Conservation (phyloP, 2,888 invertebrate species). For the Agriotes lineatus region DNA sequence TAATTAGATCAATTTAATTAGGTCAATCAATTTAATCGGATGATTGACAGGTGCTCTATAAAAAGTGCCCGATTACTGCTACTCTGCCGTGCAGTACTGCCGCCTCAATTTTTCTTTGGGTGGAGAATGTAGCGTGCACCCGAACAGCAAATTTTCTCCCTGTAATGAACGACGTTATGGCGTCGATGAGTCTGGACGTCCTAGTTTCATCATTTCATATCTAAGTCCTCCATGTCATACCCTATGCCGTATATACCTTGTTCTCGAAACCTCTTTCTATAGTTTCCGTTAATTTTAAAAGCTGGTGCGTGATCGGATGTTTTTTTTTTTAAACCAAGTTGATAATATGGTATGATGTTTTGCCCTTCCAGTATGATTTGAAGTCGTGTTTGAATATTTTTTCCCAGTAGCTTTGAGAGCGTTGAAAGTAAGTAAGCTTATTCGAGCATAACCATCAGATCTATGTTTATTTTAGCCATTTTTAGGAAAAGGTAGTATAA, state of each 20-base stretch:
- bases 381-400: not conserved
- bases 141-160: too few species aligned
- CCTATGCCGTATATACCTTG: constrained; percentile 3
- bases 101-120: constrained; percentile 1
- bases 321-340: constrained; percentile 10
- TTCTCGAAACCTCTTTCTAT: constrained; percentile 11
- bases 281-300: too few species aligned
- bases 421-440: too few species aligned
- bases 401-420: too few species aligned
- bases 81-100: constrained; percentile 4
- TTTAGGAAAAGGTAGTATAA: constrained; percentile 2
- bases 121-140: not conserved
- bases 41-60: too few species aligned
- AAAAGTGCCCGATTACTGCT: too few species aligned
- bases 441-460: too few species aligned
- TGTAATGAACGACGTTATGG: constrained; percentile 9
- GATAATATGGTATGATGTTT: constrained; percentile 12
- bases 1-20: too few species aligned
- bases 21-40: too few species aligned
- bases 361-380: not conserved
- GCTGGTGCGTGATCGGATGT: constrained; percentile 10
- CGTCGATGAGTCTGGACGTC: not conserved
- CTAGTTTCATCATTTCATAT: constrained; percentile 2
- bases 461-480: constrained; percentile 44
- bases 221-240: not conserved